Conservation (phyloP, 2,113 vertebrate species). For the Hyperopisus bebe region DNA sequence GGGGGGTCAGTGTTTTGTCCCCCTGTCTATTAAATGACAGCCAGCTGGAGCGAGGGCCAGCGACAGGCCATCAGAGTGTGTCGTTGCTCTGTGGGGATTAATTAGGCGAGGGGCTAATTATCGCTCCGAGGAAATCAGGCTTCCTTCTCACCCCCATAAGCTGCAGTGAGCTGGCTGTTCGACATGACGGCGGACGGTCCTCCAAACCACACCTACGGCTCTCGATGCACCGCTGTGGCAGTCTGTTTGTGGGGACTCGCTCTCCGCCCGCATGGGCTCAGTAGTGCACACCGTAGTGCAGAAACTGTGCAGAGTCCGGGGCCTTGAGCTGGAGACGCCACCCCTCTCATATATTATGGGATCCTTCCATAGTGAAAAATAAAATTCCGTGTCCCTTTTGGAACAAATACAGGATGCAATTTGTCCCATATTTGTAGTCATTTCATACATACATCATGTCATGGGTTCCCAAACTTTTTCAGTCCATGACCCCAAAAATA, state of each 20-base stretch:
- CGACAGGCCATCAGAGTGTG: not conserved
- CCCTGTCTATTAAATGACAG: not conserved
- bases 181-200: not conserved
- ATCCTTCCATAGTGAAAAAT: not conserved
- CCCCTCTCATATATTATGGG: not conserved
- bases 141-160: not conserved
- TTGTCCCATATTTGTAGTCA: not conserved
- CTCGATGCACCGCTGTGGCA: not conserved
- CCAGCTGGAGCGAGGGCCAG: not conserved
- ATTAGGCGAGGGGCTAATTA: not conserved
- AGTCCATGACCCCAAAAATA: no score
- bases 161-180: not conserved
- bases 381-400: not conserved
- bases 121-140: not conserved
- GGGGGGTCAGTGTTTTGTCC: not conserved
- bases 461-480: constrained; percentile 22
- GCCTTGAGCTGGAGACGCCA: not conserved
- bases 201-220: not conserved
- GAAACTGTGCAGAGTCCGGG: not conserved
- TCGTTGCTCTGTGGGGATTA: not conserved
- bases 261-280: not conserved
- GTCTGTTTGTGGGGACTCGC: not conserved
- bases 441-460: constrained; percentile 31
- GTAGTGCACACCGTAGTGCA: not conserved
- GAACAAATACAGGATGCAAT: not conserved